Conservation (phyloP, 2,888 invertebrate genomes). For the Enchytraeus crypticus region DNA sequence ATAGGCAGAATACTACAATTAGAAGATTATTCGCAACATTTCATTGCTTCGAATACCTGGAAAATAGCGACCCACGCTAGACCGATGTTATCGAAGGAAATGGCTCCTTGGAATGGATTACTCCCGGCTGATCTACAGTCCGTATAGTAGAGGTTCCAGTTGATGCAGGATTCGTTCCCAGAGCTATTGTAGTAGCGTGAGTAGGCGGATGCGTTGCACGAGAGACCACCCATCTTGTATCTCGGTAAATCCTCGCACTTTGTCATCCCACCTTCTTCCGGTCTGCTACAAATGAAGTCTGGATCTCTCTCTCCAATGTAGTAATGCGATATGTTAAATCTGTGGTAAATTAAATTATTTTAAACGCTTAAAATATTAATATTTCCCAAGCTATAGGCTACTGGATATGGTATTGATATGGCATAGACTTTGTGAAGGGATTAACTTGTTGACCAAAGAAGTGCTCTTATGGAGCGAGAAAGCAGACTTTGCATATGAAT, state of each 20-base stretch:
- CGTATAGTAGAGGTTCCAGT: slow-evolving; percentile 98
- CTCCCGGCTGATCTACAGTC: slow-evolving; percentile 81
- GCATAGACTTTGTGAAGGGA: too few relatives aligned
- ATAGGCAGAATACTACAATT: too few relatives aligned
- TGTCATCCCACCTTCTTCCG: slow-evolving; percentile 91
- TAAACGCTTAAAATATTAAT: too few relatives aligned
- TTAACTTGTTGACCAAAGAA: too few relatives aligned
- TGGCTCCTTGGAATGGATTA: slow-evolving; percentile 97
- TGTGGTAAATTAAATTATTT: too few relatives aligned
- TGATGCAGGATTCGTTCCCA: slow-evolving; percentile 66
- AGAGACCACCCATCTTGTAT: slow-evolving; percentile 59
- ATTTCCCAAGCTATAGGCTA: too few relatives aligned
- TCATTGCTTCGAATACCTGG: slow-evolving; percentile 88
- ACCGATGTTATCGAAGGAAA: slow-evolving; percentile 99
- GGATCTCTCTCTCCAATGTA: slow-evolving; percentile 19
- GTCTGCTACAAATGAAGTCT: slow-evolving; percentile 92
- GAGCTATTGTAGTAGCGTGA: slow-evolving; percentile 56
- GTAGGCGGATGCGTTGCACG: slow-evolving; percentile 68
- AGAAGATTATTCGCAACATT: too few relatives aligned
- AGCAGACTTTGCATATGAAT: too few relatives aligned
- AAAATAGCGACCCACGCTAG: slow-evolving; percentile 99
- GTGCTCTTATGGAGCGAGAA: too few relatives aligned
- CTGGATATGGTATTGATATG: too few relatives aligned
- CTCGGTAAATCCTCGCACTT: slow-evolving; percentile 51
- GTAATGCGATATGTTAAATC: too few relatives aligned